Evolutionary conservation across 1,140 invertebrate genomes (phyloP), one percentile per base, ranked within the genome.

Genomic region (Leptonema lineaticorne): DNA sequence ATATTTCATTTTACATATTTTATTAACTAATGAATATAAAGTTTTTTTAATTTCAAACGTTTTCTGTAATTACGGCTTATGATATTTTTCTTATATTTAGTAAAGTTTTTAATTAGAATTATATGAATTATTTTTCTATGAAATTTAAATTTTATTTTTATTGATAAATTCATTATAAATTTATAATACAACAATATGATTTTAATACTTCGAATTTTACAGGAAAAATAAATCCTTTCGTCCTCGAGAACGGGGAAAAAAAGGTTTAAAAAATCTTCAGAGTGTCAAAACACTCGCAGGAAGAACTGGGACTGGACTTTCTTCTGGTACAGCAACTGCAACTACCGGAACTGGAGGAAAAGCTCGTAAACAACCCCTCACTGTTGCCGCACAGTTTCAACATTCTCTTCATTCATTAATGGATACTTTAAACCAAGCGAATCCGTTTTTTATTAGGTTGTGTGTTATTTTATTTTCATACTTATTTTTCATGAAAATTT

Each of bases 381-480:
- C 95, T 0, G 95, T 98, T 0, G 92, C 93, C 0, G 92, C 93
- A 2, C 95, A 98, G 81, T 98, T 98, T 79, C 93, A 97, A 76
- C 91, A 94, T 75, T 95, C 93, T 18, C 81, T 98, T 24, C 91
- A 93, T 65, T 89, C 91, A 30, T 81, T 98, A 11, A 97, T 98
- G 94, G 91, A 94, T 74, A 96, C 95, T 0, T 78, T 98, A 8
- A 95, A 95, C 77, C 91, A 96, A 77, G 94, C 95, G 0, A 96
- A 96, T 82, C 96, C 96, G 1, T 98, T 96, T 81, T 98, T 98
- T 78, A 96, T 98, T 69, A 86, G 96, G 81, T 82, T 72, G 58
- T 58, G n/a, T n/a, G n/a, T n/a, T n/a, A n/a, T n/a, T n/a, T n/a
- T n/a, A n/a, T 8, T 18, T 37, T 8, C n/a, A 7, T 37, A 37